phyloP scores from a whole-genome alignment of 2,113 vertebrate species.

The Spea multiplicata region DNA sequence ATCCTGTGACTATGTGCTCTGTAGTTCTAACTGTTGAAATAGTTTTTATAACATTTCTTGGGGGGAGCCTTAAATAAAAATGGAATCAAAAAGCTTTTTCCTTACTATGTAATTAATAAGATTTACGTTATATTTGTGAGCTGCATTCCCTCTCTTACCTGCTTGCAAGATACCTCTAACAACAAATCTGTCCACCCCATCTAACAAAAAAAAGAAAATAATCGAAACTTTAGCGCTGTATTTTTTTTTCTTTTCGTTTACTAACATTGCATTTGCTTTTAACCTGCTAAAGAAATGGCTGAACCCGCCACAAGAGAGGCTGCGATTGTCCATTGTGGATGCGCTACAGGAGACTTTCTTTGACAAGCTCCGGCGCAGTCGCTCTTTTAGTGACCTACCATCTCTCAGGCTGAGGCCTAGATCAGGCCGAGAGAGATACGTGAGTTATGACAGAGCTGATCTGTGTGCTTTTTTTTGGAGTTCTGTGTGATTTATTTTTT shows the following conservation, averaged over 20 bases:
- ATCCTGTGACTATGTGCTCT: too few relatives aligned
- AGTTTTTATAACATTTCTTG: too few relatives aligned
- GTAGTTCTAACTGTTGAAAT: too few relatives aligned
- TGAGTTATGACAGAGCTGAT: slow-evolving; percentile 73
- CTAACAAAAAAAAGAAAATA: too few relatives aligned
- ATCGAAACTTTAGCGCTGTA: too few relatives aligned
- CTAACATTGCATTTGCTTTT: slow-evolving; percentile 64
- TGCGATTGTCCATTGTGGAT: slow-evolving; percentile 83
- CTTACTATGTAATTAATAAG: too few relatives aligned
- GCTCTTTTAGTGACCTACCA: slow-evolving; percentile 92
- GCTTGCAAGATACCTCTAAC: too few relatives aligned
- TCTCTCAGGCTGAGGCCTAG: slow-evolving; percentile 85
- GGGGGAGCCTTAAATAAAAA: too few relatives aligned
- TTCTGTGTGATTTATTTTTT: slow-evolving; percentile 11
- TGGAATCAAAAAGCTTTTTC: too few relatives aligned
- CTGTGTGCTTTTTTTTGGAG: slow-evolving; percentile 46
- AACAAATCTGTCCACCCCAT: too few relatives aligned
- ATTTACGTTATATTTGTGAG: too few relatives aligned
- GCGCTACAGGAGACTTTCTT: slow-evolving; percentile 87
- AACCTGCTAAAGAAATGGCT: slow-evolving; percentile 82
- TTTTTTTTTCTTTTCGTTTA: slow-evolving; percentile 54
- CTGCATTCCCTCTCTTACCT: too few relatives aligned
- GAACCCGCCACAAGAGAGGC: slow-evolving; percentile 76
- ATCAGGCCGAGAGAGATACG: slow-evolving; percentile 88
- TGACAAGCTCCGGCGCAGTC: slow-evolving; percentile 90